Conservation (phyloP, 1,140 invertebrate genomes). For the Drosophila sproati region DNA sequence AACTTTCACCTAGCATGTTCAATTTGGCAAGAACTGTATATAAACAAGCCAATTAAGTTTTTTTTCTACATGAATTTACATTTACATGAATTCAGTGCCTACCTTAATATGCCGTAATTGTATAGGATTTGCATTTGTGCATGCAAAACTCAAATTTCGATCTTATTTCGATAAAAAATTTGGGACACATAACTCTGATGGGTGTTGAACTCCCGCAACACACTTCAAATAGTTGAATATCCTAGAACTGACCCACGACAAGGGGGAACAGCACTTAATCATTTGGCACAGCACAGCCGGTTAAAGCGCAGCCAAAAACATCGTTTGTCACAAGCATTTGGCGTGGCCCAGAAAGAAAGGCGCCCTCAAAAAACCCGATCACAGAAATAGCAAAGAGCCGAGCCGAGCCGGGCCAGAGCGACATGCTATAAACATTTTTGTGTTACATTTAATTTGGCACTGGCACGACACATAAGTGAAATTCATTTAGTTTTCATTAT, state of each 20-base stretch:
- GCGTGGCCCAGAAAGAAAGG: conserved; percentile 68
- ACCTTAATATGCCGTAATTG: conserved; percentile 56
- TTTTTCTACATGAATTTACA: not conserved
- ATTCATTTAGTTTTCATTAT: conserved; percentile 81
- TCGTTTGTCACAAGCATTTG: conserved; percentile 68
- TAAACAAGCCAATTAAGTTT: conserved; percentile 28
- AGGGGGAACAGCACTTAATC: conserved; percentile 60
- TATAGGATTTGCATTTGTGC: conserved; percentile 42
- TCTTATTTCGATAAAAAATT: conserved; percentile 39
- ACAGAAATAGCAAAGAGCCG: conserved; percentile 51
- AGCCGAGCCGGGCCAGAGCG: conserved; percentile 9
- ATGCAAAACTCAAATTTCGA: conserved; percentile 56
- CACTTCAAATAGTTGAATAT: conserved; percentile 13
- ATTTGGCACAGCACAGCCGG: conserved; percentile 44
- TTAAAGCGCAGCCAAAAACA: conserved; percentile 58
- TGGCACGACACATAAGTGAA: conserved; percentile 79
- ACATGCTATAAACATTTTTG: conserved; percentile 74
- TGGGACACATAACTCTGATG: conserved; percentile 53
- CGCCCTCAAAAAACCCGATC: conserved; percentile 61
- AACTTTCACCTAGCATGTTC: conserved; percentile 8
- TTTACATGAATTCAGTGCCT: conserved; percentile 40
- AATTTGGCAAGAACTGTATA: conserved; percentile 26
- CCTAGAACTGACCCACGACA: conserved; percentile 46
- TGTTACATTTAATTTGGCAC: conserved; percentile 74
- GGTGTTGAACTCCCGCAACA: not conserved